A percentile compares a stretch with the other conserved stretches of the same genome.
Evolutionary conservation across 2,113 vertebrate species (phyloP).

Genomic region (Nibea albiflora): DNA sequence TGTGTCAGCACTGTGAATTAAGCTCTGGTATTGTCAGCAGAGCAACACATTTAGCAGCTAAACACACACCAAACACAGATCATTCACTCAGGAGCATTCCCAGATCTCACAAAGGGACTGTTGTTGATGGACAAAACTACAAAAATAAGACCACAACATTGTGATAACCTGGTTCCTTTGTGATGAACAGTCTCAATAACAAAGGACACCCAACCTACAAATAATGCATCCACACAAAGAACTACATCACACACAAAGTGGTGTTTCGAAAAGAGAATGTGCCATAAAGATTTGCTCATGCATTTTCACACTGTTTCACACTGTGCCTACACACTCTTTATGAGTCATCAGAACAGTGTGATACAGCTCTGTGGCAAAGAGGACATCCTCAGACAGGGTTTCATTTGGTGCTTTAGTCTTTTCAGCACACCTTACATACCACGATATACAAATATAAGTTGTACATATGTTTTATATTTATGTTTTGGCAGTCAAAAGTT

Average conservation of each 20-base stretch:
- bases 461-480: too few relatives aligned
- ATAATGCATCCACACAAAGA: background rate
- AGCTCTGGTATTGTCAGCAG: background rate
- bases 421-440: background rate
- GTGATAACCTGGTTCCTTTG: background rate
- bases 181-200: background rate
- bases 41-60: too few relatives aligned
- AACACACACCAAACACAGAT: too few relatives aligned
- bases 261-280: constrained; percentile 3
- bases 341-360: constrained; percentile 13
- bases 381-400: background rate
- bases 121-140: background rate
- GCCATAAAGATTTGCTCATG: constrained; percentile 1
- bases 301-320: constrained; percentile 3
- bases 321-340: constrained; percentile 10
- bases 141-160: background rate
- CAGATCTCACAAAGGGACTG: background rate
- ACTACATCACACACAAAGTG: background rate
- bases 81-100: background rate
- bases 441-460: too few relatives aligned
- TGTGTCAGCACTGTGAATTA: too few relatives aligned
- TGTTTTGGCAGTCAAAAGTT: too few relatives aligned
- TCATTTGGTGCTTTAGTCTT: background rate
- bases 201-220: background rate
- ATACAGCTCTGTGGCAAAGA: background rate